Evolutionary conservation across 2,888 invertebrate genomes (phyloP).

Genomic region (Callyntrura guangdongensis): DNA sequence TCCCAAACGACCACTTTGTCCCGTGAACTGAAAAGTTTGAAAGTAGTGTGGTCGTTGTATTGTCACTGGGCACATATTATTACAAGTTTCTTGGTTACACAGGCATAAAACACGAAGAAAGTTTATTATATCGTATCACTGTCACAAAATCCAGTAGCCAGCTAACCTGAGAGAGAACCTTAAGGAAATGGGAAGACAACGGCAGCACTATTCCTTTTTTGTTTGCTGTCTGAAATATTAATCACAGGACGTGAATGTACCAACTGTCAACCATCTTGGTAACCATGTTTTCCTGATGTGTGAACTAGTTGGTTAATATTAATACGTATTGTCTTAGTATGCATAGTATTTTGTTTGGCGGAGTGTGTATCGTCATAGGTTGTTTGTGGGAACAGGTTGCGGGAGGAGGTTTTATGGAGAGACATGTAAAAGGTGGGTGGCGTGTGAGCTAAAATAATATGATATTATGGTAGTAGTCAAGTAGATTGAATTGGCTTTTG

Average conservation of each 20-base stretch:
- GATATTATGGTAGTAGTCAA: not conserved
- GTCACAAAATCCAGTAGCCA: not conserved
- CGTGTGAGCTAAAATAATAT: not conserved
- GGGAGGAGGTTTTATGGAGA: not conserved
- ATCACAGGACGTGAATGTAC: slow-evolving; percentile 59
- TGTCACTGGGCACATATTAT: not conserved
- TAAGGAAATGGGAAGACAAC: not conserved
- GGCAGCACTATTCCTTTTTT: not conserved
- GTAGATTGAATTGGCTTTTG: not conserved
- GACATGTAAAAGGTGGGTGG: slow-evolving; percentile 25
- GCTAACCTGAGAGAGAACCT: slow-evolving; percentile 13
- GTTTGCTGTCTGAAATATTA: slow-evolving; percentile 70
- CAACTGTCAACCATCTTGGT: slow-evolving; percentile 6
- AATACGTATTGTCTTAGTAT: not conserved
- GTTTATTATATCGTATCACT: slow-evolving; percentile 28
- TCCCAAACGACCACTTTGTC: slow-evolving; percentile 25
- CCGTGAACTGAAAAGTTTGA: slow-evolving; percentile 8
- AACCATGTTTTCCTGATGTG: not conserved
- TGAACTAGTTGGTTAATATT: slow-evolving; percentile 55
- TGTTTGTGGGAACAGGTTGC: slow-evolving; percentile 19
- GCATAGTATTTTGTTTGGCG: not conserved
- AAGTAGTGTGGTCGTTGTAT: not conserved
- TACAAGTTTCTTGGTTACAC: not conserved
- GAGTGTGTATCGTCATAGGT: not conserved
- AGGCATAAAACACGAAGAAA: not conserved